Conservation (phyloP, 2,113 vertebrate species). For the Zingel zingel region DNA sequence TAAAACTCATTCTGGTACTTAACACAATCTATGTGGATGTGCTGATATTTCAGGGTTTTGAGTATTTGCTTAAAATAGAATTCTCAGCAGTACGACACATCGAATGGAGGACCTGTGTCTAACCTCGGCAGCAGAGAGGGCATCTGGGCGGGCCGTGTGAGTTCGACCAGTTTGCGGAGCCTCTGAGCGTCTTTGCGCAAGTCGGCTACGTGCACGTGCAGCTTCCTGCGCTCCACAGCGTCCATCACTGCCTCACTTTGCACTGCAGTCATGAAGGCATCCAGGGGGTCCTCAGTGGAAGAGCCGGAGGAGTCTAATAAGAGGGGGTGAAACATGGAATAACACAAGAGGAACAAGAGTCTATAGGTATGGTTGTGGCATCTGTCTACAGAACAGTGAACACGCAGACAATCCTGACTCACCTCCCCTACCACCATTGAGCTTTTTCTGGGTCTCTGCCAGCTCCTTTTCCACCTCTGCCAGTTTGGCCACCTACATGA, state of each 20-base stretch:
- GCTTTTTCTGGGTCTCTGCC: conserved; percentile 89
- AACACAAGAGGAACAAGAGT: background rate
- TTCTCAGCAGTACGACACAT: background rate
- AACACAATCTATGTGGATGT: background rate
- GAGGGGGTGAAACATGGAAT: background rate
- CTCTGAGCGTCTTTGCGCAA: conserved; percentile 92
- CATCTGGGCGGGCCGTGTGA: conserved; percentile 91
- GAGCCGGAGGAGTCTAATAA: conserved; percentile 83
- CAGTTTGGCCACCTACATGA: conserved; percentile 89
- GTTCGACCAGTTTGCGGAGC: conserved; percentile 90
- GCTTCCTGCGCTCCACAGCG: conserved; percentile 91
- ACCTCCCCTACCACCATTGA: conserved; percentile 89
- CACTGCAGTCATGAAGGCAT: conserved; percentile 95
- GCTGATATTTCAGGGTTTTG: background rate
- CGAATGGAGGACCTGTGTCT: conserved; percentile 29
- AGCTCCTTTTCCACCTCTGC: conserved; percentile 91
- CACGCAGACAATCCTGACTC: conserved; percentile 49
- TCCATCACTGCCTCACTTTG: conserved; percentile 88
- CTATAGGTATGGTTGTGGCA: background rate
- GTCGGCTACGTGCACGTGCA: conserved; percentile 90
- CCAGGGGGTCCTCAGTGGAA: conserved; percentile 91
- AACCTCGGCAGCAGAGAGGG: conserved; percentile 91
- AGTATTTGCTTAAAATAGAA: background rate
- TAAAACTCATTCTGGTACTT: background rate
- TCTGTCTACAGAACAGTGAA: background rate